Evolutionary conservation across 2,113 vertebrate species (phyloP).

Genomic region (Amphilophus citrinellus): DNA sequence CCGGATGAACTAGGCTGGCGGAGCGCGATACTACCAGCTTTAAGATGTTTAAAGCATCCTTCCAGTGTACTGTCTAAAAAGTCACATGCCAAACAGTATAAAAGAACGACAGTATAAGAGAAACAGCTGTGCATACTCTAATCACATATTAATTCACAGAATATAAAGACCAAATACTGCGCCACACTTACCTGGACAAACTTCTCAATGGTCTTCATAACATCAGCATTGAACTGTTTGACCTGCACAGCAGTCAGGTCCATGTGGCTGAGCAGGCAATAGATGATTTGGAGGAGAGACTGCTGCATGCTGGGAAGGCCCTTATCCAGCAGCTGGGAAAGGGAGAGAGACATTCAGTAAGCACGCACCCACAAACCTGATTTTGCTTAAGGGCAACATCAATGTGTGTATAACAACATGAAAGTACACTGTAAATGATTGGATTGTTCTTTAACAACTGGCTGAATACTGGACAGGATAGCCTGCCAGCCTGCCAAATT

Average conservation of each 20-base stretch:
- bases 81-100: not conserved
- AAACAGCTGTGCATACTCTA: not conserved
- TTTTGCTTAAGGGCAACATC: not conserved
- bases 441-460: not conserved
- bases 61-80: conserved; percentile 93
- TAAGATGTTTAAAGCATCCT: conserved; percentile 95
- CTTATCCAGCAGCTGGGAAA: conserved; percentile 91
- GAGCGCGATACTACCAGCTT: conserved; percentile 97
- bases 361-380: not conserved
- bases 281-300: conserved; percentile 95
- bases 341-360: conserved; percentile 1
- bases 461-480: not conserved
- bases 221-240: conserved; percentile 95
- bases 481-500: not conserved
- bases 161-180: not conserved
- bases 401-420: not conserved
- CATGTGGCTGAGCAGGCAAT: conserved; percentile 97
- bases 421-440: not conserved
- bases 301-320: conserved; percentile 97
- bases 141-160: not conserved
- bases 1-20: conserved; percentile 93
- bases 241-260: conserved; percentile 92
- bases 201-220: conserved; percentile 97
- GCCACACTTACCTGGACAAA: conserved; percentile 89
- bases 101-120: not conserved